Base-by-base conservation (phyloP, 2,888 invertebrate species). In the Meteorus cinctellus region DNA sequence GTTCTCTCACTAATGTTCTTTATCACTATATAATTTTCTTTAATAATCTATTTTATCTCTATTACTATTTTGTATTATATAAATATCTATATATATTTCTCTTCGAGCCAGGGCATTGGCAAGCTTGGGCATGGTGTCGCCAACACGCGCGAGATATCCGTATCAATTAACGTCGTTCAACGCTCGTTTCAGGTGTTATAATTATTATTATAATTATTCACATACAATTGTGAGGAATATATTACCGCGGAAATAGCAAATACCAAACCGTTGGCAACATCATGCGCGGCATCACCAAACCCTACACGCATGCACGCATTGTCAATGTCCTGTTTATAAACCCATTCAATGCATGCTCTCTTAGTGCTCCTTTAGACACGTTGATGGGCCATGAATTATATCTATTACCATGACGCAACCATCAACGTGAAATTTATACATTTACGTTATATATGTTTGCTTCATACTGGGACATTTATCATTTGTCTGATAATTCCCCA, bases 41-140 rank as follows among this genome's bases (percentile, higher is more conserved):
- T 69, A 65, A 62, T 71, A 65, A 60, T 55, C 24, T 79, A 72
- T 70, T 68, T 78, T 76, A 72, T 76, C 71, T 73, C 71, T 78
- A 72, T 77, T 51, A 80, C 71, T 78, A 63, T 73, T 75, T 65
- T 72, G 48, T 66, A 77, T 59, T 75, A 73, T 80, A 78, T 81
- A 79, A 77, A 77, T 68, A 76, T 72, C 62, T 74, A 65, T 66
- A 70, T 65, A 70, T 75, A 66, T 75, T 79, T 80, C 75, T 82
- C 82, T 88, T 88, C 89, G 88, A 94, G 96, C 96, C 96, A 96
- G 96, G 96, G 96, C 96, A 96, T 96, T 96, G 96, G 95, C 95
- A 95, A 89, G 88, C 88, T 89, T 89, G 87, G 88, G 88, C 89
- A 89, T 89, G 89, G 87, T 89, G 89, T 88, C 86, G 89, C 88